These are phyloP conservation scores for Eurosta solidaginis DNA, from an alignment of 1,140 invertebrate species.

Conservation along the genomic window DNA sequence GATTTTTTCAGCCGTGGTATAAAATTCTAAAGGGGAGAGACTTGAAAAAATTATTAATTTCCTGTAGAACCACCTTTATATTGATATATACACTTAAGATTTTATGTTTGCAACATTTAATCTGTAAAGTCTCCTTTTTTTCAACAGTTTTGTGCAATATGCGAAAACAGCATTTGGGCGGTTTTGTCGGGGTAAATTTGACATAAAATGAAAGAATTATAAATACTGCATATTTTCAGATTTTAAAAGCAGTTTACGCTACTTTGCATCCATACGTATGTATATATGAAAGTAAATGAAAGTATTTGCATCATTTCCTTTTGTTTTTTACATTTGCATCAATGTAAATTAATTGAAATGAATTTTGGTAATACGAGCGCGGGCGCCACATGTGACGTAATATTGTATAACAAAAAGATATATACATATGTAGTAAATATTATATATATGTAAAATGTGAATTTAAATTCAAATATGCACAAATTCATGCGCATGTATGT, in stretches of 20 bases:
- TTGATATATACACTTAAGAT: no score
- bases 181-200: no score
- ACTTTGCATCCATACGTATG: not conserved
- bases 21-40: no score
- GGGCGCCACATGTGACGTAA: not conserved
- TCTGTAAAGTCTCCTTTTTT: not conserved
- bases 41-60: no score
- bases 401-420: not conserved
- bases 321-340: not conserved
- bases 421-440: no score
- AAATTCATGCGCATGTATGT: not conserved
- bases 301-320: not conserved
- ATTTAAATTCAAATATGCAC: no score
- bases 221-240: not conserved
- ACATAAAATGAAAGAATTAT: no score
- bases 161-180: constrained; percentile 19
- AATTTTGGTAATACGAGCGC: constrained; percentile 11
- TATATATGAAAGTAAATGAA: not conserved
- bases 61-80: no score
- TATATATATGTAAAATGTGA: no score
- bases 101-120: not conserved
- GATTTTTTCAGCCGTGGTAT: no score
- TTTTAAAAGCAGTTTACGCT: not conserved
- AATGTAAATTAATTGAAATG: constrained; percentile 15
- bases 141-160: not conserved